These are phyloP conservation scores for Stenopsyche tienmushanensis DNA, from an alignment of 1,140 invertebrate genomes.

Conservation along the genomic window DNA sequence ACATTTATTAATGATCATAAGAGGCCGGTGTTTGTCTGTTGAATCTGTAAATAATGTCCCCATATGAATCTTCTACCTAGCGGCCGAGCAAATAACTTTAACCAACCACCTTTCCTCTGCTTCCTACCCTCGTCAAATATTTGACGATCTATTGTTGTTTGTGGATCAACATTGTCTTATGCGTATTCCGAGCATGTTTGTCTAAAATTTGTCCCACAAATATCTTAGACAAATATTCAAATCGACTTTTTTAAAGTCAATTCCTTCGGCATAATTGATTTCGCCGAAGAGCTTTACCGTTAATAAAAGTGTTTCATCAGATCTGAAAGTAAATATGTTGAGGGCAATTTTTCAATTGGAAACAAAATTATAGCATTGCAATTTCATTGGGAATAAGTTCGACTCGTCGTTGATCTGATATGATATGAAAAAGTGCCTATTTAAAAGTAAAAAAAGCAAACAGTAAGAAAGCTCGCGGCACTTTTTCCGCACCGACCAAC, in stretches of 20 bases:
- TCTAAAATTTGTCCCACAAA: too few species aligned
- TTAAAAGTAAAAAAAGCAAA: slow-evolving; percentile 36
- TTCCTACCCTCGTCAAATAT: slow-evolving; percentile 2
- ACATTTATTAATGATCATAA: slow-evolving; percentile 37
- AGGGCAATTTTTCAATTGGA: neutral
- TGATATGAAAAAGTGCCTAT: slow-evolving; percentile 38
- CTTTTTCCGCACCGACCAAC: slow-evolving; percentile 21
- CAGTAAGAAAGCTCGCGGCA: slow-evolving; percentile 26
- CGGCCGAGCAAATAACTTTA: slow-evolving; percentile 10
- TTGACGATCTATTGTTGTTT: too few species aligned
- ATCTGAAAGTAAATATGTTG: neutral
- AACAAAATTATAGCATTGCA: slow-evolving; percentile 17
- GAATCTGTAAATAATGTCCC: slow-evolving; percentile 20
- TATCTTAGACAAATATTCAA: too few species aligned
- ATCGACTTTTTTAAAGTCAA: too few species aligned
- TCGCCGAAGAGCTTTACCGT: too few species aligned
- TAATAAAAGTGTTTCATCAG: too few species aligned
- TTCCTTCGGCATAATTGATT: too few species aligned
- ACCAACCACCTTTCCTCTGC: neutral
- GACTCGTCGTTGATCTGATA: slow-evolving; percentile 34
- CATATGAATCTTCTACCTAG: slow-evolving; percentile 4
- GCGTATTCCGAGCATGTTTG: too few species aligned
- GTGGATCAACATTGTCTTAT: too few species aligned
- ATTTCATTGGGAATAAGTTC: slow-evolving; percentile 21
- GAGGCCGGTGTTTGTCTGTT: slow-evolving; percentile 11